Base-by-base conservation (phyloP, 1,140 invertebrate species). In the Tetramorium alpestre region DNA sequence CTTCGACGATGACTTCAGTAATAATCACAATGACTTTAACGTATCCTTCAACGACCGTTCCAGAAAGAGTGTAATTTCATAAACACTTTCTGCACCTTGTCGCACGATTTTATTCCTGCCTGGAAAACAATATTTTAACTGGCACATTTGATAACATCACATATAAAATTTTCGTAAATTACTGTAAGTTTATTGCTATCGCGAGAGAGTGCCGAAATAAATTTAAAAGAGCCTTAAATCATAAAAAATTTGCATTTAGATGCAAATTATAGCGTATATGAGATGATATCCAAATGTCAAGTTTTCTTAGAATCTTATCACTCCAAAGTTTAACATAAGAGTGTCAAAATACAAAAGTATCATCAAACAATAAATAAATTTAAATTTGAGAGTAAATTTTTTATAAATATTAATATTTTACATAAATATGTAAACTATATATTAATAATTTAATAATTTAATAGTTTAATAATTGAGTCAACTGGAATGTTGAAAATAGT, bases 391-490 rank as follows among this genome's bases (percentile, higher is more conserved):
- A 58, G 13, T 54, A 54, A 16, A 16, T 49, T 13, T 33, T 33
- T 33, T 4, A 56, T 41, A 58, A 47, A 69, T 69, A 69, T 69
- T 49, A 67, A 44, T 67, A 44, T 44, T 38, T n/a, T 73, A 54
- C 1, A 73, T 0, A 49, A 75, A 75, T 51, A 10, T 38, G 2
- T 22, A 22, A 22, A 22, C 22, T 22, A 22, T 22, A 22, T 22
- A 22, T 22, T 22, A 22, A 22, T 22, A 22, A 22, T 22, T 22
- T 22, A 22, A 22, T 22, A 22, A 22, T 22, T 22, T 22, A 22
- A 22, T 22, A 22, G n/a, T 13, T 67, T 22, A 11, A 62, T 62
- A 62, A 62, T 3, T 62, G 8, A 64, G 7, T 64, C 60, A 3
- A 18, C 6, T 65, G 18, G 3, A 8, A 8, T 33, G 3, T 22